Base-by-base conservation (phyloP, 2,888 invertebrate genomes). In the Pyrgus malvae region DNA sequence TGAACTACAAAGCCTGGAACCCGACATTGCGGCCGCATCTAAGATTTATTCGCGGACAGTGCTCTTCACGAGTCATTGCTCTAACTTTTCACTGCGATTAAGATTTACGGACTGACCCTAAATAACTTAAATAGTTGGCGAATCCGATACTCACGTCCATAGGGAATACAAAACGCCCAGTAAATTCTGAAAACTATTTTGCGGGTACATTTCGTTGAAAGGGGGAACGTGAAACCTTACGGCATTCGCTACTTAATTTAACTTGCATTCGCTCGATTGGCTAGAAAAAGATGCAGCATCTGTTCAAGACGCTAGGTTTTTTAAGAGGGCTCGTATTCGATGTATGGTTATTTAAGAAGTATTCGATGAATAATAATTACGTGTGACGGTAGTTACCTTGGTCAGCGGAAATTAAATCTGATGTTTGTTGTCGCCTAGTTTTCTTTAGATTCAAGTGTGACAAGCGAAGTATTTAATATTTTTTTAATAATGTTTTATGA, bases 61-160 rank as follows among this genome's bases (percentile, higher is more conserved):
- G 69, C n/a, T 65, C 68, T 83, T 82, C 75, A 76, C 83, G 87
- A 82, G 80, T 80, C 83, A 83, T 80, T 86, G 83, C 74, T 62
- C 74, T 65, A 75, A 83, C 82, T 79, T 86, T 81, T 75, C 69
- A 68, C 73, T 64, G 59, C 81, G 74, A 86, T 84, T 82, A 86
- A 87, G 89, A 89, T 89, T 88, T 87, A 89, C 72, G 69, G 66
- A 59, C 68, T 69, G 67, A 72, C 74, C 78, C 78, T 78, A 83
- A 86, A 87, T 87, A 86, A 82, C 83, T 80, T 74, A 76, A 81
- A 88, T 83, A 78, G 80, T 85, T 84, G 72, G 71, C 62, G 58
- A 72, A 70, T 71, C 71, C 42, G 44, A 42, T 50, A 50, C 41
- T 25, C 40, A 33, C 11, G 33, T 35, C 50, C 50, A 16, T 17